Percentiles rank a stretch among this genome's conserved stretches.
phyloP scores from a whole-genome alignment of 2,113 vertebrate genomes.

The Nothoprocta pentlandii region DNA sequence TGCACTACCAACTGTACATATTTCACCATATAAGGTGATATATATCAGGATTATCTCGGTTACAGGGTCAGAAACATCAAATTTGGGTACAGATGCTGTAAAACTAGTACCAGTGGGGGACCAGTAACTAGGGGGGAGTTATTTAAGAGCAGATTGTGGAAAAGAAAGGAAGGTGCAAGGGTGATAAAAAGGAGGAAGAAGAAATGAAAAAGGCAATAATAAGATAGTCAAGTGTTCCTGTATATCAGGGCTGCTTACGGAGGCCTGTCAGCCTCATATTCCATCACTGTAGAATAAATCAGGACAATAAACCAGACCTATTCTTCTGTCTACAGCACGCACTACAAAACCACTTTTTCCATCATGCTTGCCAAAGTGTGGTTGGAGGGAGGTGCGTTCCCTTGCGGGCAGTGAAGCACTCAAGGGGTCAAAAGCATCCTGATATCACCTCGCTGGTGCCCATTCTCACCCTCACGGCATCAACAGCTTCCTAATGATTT shows the following conservation, averaged over 20 bases:
- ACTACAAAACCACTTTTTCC: neutral
- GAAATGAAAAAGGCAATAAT: neutral
- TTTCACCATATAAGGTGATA: neutral
- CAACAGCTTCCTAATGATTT: neutral
- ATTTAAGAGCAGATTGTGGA: neutral
- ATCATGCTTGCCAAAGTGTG: neutral
- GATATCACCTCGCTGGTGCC: neutral
- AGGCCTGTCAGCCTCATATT: neutral
- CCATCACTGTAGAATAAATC: neutral
- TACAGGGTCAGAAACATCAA: neutral
- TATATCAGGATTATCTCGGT: neutral
- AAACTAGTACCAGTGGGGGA: fast-evolving
- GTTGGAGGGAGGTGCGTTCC: neutral
- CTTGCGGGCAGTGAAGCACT: neutral
- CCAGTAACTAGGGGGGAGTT: neutral
- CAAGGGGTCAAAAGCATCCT: neutral
- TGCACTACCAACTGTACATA: neutral
- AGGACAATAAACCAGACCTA: neutral
- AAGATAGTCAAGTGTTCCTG: neutral
- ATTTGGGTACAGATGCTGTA: neutral
- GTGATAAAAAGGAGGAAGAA: neutral
- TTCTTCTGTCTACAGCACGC: neutral
- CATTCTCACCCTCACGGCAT: neutral
- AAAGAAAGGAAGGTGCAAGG: neutral
- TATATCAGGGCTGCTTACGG: neutral